These are phyloP conservation scores for Scrobipalpa atriplicella DNA, from an alignment of 2,888 invertebrate genomes.

Conservation along the genomic window DNA sequence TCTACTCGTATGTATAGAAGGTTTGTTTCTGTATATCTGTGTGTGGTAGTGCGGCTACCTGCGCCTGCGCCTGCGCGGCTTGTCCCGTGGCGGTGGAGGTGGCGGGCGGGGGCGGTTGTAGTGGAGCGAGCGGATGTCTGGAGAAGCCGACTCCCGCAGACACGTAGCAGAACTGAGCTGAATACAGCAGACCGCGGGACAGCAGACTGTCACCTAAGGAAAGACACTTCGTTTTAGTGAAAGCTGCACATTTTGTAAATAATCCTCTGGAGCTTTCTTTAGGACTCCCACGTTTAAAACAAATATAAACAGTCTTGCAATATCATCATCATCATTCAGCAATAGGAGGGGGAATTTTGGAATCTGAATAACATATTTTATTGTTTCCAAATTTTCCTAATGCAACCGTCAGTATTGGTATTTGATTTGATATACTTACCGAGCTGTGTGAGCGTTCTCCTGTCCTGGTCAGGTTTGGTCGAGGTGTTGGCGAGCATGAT, in stretches of 20 bases:
- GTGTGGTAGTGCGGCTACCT: no score
- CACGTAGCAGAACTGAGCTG: slow-evolving; percentile 98
- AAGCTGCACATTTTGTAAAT: no score
- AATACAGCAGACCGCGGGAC: slow-evolving; percentile 91
- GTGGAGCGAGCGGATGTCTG: slow-evolving; percentile 62
- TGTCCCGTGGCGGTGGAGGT: slow-evolving; percentile 57
- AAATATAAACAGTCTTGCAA: no score
- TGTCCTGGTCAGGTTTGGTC: slow-evolving; percentile 88
- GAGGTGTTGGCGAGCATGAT: slow-evolving; percentile 95
- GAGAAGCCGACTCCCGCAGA: slow-evolving; percentile 88
- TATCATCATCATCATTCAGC: no score
- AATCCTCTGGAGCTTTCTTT: no score
- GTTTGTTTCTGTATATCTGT: no score
- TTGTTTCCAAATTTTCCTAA: no score
- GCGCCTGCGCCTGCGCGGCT: slow-evolving; percentile 49
- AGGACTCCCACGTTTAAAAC: no score
- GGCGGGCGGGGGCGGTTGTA: slow-evolving; percentile 42
- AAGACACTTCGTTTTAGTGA: no score
- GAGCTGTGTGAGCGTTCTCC: slow-evolving; percentile 88
- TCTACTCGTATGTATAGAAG: slow-evolving; percentile 16
- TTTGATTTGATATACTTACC: slow-evolving; percentile 66
- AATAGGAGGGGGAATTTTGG: no score
- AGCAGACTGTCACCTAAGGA: slow-evolving; percentile 86
- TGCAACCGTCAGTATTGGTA: no score
- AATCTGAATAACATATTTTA: no score